Evolutionary conservation across 2,888 invertebrate species (phyloP), one percentile per base, ranked within the genome.

Genomic region (Eristalis arbustorum): DNA sequence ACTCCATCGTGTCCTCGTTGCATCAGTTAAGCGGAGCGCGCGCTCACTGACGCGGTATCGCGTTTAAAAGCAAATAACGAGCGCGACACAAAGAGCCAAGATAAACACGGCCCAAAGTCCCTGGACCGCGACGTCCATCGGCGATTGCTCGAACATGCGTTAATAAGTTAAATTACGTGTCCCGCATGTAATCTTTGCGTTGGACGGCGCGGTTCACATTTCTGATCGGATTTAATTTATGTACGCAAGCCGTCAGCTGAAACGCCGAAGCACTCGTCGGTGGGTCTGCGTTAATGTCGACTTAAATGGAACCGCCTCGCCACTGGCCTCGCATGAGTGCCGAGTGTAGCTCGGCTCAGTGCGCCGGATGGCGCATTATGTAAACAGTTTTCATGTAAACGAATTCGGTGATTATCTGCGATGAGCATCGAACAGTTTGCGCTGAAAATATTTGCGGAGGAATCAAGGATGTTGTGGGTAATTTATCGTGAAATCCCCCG

Each of bases 131-230:
- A 10, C 18, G 18, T 6, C 4, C 49, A n/a, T 1, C 6, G 28
- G 11, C 4, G 6, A 37, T 74, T 66, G 37, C 56, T 62, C 62
- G 59, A 75, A 75, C 57, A 78, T 68, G 73, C 83, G 68, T 78
- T 83, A 78, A 83, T 78, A 83, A 73, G 73, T 78, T 57, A 37
- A 83, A 73, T 78, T 78, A 78, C 84, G 79, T 84, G 84, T 71
- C 61, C 79, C 61, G 69, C 71, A 71, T 75, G 13, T 75, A 64
- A 72, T 59, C 64, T 69, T 71, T 56, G n/a, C 61, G 22, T n/a
- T 31, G 23, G 56, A 14, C 14, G n/a, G 8, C 64, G 13, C 13
- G 37, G 13, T 3, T 37, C 13, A 37, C 11, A 37, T 37, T 37
- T 13, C 37, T 37, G 8, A 2, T 37, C 37, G 37, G 13, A 3